Evolutionary conservation across 2,888 invertebrate species (phyloP).

Genomic region (Pachydiplax longipennis): DNA sequence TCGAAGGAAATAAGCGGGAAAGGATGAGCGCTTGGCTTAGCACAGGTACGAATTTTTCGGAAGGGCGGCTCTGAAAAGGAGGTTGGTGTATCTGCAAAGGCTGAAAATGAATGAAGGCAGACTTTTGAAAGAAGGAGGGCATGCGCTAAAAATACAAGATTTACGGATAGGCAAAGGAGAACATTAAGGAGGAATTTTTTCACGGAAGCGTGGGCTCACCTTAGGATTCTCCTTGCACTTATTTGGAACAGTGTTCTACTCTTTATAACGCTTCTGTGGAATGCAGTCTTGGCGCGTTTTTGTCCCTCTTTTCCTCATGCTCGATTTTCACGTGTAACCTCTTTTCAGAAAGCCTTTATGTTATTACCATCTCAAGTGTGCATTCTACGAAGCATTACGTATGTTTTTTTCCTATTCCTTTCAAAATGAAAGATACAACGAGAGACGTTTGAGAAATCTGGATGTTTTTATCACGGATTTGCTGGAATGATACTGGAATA

Average conservation of each 20-base stretch:
- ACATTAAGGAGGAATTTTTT: not conserved
- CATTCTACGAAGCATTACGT: not conserved
- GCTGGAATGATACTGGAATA: too few species aligned
- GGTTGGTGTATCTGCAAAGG: not conserved
- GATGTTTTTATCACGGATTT: too few species aligned
- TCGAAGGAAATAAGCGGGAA: not conserved
- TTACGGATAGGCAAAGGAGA: not conserved
- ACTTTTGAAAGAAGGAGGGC: not conserved
- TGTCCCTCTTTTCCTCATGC: not conserved
- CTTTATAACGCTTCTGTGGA: not conserved
- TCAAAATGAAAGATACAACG: too few species aligned
- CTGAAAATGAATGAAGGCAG: not conserved
- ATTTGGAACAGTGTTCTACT: not conserved
- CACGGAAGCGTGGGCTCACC: not conserved
- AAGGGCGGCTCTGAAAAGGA: not conserved
- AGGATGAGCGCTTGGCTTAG: not conserved
- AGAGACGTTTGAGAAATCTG: too few species aligned
- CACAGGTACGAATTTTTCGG: not conserved
- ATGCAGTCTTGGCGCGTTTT: not conserved
- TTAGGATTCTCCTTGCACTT: not conserved
- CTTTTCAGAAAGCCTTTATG: not conserved
- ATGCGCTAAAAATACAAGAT: not conserved
- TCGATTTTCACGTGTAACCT: not conserved
- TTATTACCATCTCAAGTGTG: not conserved
- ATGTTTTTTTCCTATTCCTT: not conserved